Evolutionary conservation across 2,797 vertebrate genomes (phyloP), one percentile per base, ranked within the genome.

Genomic region (Argyrosomus regius): DNA sequence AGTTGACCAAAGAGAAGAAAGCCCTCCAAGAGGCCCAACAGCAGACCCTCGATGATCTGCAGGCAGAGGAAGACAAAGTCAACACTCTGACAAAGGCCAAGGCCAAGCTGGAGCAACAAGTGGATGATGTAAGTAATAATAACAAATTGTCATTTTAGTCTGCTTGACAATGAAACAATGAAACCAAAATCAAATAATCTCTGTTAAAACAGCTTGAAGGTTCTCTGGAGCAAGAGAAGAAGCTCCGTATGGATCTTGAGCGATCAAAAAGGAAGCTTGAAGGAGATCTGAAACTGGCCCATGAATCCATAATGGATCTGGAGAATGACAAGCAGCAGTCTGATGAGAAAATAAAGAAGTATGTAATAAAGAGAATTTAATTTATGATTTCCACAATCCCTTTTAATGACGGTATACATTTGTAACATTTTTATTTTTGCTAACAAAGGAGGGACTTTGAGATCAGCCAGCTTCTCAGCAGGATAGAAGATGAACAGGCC

Each of bases 281-380:
- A 72, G 96, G 96, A 53, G 96, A 97, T 78, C 80, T 98, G 61
- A 98, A 97, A 91, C 93, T 97, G 35, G 87, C 96, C n/a, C 96
- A 96, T 13, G 97, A 98, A 92, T 92, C 95, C 75, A 83, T 96
- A 41, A 93, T 93, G 89, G 96, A 97, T 77, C 91, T 98, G 82
- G 95, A 97, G 88, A 97, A 95, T 41, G 95, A 97, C 49, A 97
- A 96, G 74, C 96, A 96, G 39, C 95, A 96, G 77, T 83, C 96
- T 80, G 96, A 97, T 0, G 96, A 98, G 88, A 96, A 96, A 89
- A 67, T 97, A 50, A 97, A 96, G 75, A 97, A 97, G 97, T 97
- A 92, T 3, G 92, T 49, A 16, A 54, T 3, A 20, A 35, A 62
- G 2, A 18, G 3, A 52, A 48, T 4, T 13, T 1, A 6, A 56